Conservation (phyloP, 2,113 vertebrate genomes). For the Balaenoptera acutorostrata region DNA sequence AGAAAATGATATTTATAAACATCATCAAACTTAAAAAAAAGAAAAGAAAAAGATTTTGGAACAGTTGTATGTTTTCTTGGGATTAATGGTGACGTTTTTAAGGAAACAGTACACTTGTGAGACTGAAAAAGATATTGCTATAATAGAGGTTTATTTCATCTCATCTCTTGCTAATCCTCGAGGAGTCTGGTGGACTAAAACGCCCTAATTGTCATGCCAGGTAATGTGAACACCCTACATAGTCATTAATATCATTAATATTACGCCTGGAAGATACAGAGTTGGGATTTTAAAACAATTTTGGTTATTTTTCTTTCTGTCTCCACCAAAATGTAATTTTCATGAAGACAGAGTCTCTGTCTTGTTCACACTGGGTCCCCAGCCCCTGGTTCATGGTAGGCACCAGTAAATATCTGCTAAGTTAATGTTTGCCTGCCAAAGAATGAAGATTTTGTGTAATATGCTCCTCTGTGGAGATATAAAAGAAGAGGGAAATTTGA, state of each 20-base stretch:
- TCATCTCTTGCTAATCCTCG: background rate
- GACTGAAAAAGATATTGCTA: background rate
- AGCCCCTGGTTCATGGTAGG: background rate
- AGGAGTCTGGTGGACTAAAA: background rate
- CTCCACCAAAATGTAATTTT: background rate
- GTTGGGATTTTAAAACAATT: background rate
- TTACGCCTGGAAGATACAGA: background rate
- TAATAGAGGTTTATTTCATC: background rate
- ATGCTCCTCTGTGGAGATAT: background rate
- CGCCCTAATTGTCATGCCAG: background rate
- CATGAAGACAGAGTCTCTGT: background rate
- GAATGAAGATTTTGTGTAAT: background rate
- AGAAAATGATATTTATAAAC: background rate
- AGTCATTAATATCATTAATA: background rate
- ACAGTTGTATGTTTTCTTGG: background rate
- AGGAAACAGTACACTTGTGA: background rate
- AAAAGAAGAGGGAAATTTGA: background rate
- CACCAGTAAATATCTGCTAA: background rate
- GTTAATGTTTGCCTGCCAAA: background rate
- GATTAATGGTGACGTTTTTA: background rate
- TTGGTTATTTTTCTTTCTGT: background rate
- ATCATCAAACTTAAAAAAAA: background rate
- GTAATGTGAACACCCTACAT: background rate
- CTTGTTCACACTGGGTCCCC: background rate
- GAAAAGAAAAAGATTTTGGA: background rate